Conservation (phyloP, 2,888 invertebrate genomes). For the Eledone cirrhosa region DNA sequence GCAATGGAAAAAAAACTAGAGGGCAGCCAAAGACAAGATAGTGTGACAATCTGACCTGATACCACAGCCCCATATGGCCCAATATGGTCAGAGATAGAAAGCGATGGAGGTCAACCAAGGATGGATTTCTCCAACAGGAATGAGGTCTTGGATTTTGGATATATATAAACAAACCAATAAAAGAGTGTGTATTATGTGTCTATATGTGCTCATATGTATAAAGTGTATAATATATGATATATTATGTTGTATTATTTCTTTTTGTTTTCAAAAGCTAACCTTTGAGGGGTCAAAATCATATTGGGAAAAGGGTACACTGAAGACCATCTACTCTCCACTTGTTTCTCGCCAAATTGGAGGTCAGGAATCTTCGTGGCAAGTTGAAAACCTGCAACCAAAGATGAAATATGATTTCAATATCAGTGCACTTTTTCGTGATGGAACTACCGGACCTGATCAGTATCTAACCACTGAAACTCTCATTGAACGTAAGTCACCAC, state of each 20-base stretch:
- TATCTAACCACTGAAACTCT: slow-evolving; percentile 57
- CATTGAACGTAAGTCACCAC: slow-evolving; percentile 49
- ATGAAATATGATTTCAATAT: slow-evolving; percentile 64
- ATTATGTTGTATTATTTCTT: not conserved
- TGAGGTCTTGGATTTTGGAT: no score
- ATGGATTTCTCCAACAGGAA: no score
- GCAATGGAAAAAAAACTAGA: no score
- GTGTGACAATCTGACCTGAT: no score
- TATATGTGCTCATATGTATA: no score
- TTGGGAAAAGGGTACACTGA: slow-evolving; percentile 47
- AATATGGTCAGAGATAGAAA: no score
- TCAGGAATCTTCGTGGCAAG: slow-evolving; percentile 45
- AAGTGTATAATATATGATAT: no score
- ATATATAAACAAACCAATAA: no score
- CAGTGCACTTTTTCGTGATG: slow-evolving; percentile 60
- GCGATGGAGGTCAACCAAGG: no score
- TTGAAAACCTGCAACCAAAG: slow-evolving; percentile 58
- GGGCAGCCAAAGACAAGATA: no score
- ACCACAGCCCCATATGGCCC: no score
- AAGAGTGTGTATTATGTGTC: not conserved
- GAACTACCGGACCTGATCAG: slow-evolving; percentile 48
- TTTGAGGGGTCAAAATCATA: slow-evolving; percentile 57
- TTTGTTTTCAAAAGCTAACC: slow-evolving; percentile 46
- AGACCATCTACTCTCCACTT: slow-evolving; percentile 39
- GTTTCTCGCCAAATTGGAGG: slow-evolving; percentile 46